These are phyloP conservation scores for Rallus limicola DNA, from an alignment of 2,113 vertebrate species.

Conservation along the genomic window DNA sequence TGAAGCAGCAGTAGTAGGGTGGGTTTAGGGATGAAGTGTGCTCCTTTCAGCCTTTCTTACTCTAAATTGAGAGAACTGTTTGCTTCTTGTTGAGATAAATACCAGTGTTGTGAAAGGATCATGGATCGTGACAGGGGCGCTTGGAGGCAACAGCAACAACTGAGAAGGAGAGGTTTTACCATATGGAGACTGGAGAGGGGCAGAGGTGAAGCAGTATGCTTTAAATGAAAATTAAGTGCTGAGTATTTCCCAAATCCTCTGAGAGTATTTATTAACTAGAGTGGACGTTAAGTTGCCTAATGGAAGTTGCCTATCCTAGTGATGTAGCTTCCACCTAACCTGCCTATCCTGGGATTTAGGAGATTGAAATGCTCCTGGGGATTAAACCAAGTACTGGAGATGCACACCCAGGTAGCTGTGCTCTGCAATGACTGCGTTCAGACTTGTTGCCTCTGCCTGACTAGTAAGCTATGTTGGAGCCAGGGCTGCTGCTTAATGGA, in stretches of 20 bases:
- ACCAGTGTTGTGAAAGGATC: neutral
- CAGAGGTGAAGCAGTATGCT: neutral
- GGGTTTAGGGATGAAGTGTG: neutral
- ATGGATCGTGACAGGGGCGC: fast-evolving
- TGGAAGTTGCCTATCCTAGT: neutral
- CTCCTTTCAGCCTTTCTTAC: neutral
- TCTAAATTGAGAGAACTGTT: neutral
- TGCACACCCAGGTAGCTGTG: slow-evolving; percentile 12
- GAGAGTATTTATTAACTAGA: neutral
- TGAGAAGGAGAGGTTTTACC: neutral
- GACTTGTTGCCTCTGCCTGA: slow-evolving; percentile 35
- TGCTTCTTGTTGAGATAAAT: neutral
- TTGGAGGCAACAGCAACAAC: neutral
- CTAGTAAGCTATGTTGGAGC: slow-evolving; percentile 9
- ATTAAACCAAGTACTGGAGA: neutral
- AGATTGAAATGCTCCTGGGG: neutral
- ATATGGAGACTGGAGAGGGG: neutral
- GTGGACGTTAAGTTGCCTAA: neutral
- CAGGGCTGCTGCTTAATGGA: slow-evolving; percentile 42
- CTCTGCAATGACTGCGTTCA: neutral
- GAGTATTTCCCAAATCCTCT: neutral
- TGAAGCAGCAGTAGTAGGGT: neutral
- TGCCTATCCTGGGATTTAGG: neutral
- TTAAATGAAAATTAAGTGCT: neutral
- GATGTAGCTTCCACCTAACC: neutral